Base-by-base conservation (phyloP, 2,113 vertebrate species). In the Bagarius yarrelli region DNA sequence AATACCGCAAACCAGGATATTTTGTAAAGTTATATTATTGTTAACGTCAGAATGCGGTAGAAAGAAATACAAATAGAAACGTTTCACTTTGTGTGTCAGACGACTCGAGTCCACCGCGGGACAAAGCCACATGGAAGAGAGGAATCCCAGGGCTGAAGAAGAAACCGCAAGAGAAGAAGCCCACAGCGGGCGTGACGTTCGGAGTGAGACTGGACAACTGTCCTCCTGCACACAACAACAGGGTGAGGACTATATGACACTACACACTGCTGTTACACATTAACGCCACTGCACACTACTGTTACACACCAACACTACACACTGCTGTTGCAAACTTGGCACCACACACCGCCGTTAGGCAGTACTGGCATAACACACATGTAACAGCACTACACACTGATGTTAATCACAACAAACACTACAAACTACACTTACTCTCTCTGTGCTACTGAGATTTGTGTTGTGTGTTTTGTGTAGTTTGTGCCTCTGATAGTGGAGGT, bases 401-500 rank as follows among this genome's bases (percentile, higher is more conserved):
- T 27, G 27, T 15, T 23, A 25, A n/a, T n/a, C 57, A 59, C 53
- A 19, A 16, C 3, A 2, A 52, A n/a, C 50, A 5, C 3, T 16
- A 56, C 55, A 0, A 16, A 21, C 18, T 1, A 23, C 15, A 12
- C 8, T 64, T 34, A 34, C 21, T 34, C 1, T 71, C 44, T 64
- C 53, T 69, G 19, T 64, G 60, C 44, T 47, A 9, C 44, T 47
- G 9, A 47, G 44, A 11, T 77, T 57, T 81, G 13, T 80, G 9
- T 81, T 8, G 73, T 57, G 52, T 30, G 11, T 87, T 67, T 77
- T 79, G 78, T 88, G 0, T 82, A 99, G 98, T 99, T 94, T 91
- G 96, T 99, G 85, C 98, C 98, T 19, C 90, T 98, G 84, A 99
- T 99, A 25, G 98, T 99, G 92, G 98, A 99, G 81, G 94, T 99